Base-by-base conservation (phyloP, 2,797 vertebrate genomes). In the Myotis daubentonii region DNA sequence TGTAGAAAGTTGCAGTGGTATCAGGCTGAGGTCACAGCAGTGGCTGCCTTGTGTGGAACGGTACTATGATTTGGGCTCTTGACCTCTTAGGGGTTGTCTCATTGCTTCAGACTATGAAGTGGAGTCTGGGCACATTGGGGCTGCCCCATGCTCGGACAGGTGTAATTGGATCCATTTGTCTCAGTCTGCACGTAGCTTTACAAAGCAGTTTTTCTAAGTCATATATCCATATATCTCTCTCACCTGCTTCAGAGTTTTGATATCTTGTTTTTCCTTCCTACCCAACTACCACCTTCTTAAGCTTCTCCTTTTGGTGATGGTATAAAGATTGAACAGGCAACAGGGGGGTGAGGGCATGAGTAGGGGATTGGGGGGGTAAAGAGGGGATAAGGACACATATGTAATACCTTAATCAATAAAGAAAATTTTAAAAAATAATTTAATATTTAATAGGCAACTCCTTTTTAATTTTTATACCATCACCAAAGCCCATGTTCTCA, bases 1-100 rank as follows among this genome's bases (percentile, higher is more conserved):
- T 3, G 2, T 33, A 33, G 36, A 22, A 55, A 15, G 4, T 3
- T 1, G 0, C 3, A 1, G 5, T 9, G 47, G 6, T 8, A 41
- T 5, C 16, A 74, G 38, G 30, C 3, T 25, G 41, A 33, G 8
- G 10, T 53, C 25, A 13, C 28, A 41, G 5, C 49, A 62, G 13
- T 1, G 3, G 30, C 30, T 60, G 25, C 19, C 11, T 74, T 72
- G 0, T n/a, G 47, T 38, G 47, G 28, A 3, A n/a, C 4, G 3
- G 17, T 4, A 28, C 10, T 47, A 2, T 1, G 17, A 25, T 23
- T 41, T 66, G 23, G 4, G 3, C 4, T 89, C 49, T 60, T 15
- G 0, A 57, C 33, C 16, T 5, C 22, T 15, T 49, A 19, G 8
- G 1, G 4, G 6, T 4, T 13, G 15, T 25, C 81, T 41, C 30